A percentile compares a stretch with the other conserved stretches of the same genome.
Evolutionary conservation across 2,113 vertebrate genomes (phyloP).

Genomic region (Lepisosteus oculatus): DNA sequence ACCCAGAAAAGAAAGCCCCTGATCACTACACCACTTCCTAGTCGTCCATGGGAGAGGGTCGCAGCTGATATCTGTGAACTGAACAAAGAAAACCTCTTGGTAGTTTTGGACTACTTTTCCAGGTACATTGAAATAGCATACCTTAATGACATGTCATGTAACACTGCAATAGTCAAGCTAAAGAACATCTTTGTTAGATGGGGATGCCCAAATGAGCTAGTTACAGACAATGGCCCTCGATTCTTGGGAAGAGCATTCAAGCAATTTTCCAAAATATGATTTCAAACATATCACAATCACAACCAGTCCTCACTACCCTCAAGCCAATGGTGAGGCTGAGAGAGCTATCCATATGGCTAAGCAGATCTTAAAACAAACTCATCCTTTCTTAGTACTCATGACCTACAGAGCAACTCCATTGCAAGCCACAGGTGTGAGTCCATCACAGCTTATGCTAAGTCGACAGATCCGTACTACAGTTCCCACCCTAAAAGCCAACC

Average conservation of each 20-base stretch:
- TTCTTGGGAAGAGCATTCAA: constrained; percentile 5
- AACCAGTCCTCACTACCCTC: constrained; percentile 10
- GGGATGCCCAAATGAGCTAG: constrained; percentile 3
- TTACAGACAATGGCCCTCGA: constrained; percentile 22
- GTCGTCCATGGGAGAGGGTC: constrained; percentile 6
- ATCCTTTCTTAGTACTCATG: constrained; percentile 9
- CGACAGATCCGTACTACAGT: constrained; percentile 17
- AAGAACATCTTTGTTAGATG: constrained; percentile 25
- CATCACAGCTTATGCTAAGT: constrained; percentile 20
- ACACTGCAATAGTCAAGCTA: not conserved
- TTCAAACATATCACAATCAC: not conserved
- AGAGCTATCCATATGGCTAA: constrained; percentile 17
- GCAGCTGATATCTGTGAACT: constrained; percentile 21
- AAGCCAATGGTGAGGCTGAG: constrained; percentile 18
- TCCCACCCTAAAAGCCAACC: constrained; percentile 11
- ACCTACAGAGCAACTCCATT: constrained; percentile 19
- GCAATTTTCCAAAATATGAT: constrained; percentile 11
- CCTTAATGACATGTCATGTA: constrained; percentile 1
- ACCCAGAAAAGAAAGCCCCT: constrained; percentile 6
- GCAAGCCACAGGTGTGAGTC: constrained; percentile 21
- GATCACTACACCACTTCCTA: constrained; percentile 6
- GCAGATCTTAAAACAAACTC: constrained; percentile 15
- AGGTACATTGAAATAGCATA: constrained; percentile 19
- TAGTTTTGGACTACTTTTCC: constrained; percentile 19
- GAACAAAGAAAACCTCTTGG: constrained; percentile 5